A percentile compares a stretch with the other conserved stretches of the same genome.
phyloP scores from a whole-genome alignment of 2,888 invertebrate species.

The Eumacrocentrus americanus region DNA sequence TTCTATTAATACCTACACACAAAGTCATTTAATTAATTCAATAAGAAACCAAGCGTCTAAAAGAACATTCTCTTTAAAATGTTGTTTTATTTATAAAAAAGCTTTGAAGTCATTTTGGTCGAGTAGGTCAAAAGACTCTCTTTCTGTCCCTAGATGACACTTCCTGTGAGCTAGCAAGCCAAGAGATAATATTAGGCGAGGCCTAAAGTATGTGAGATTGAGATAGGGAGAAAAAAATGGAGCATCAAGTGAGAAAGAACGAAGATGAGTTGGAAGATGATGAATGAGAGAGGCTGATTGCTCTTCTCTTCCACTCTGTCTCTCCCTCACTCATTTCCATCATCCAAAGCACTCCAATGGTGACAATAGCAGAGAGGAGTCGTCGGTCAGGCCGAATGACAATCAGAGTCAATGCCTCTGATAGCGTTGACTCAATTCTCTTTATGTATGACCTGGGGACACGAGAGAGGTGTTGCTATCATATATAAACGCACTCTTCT shows the following conservation, averaged over 20 bases:
- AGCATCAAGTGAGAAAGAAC: neutral
- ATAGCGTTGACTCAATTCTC: constrained; percentile 25
- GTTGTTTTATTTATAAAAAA: too few species aligned
- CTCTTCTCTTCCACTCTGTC: too few species aligned
- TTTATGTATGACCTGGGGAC: constrained; percentile 1
- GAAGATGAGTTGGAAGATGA: neutral
- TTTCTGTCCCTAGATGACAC: constrained; percentile 4
- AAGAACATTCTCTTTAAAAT: too few species aligned
- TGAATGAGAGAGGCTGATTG: neutral
- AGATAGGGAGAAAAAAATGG: neutral
- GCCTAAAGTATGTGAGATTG: neutral
- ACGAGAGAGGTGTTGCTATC: constrained; percentile 3
- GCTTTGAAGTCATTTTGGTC: neutral
- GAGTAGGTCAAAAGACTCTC: neutral
- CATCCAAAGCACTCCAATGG: neutral
- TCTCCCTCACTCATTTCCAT: neutral
- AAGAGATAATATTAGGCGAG: constrained; percentile 18
- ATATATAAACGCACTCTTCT: constrained; percentile 7
- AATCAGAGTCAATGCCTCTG: constrained; percentile 33
- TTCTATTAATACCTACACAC: too few species aligned
- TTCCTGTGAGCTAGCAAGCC: constrained; percentile 11
- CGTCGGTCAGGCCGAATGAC: neutral
- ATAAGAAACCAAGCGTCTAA: too few species aligned
- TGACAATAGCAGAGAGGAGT: neutral
- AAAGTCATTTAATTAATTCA: too few species aligned